Evolutionary conservation across 2,113 vertebrate species (phyloP).

Genomic region (Semnopithecus entellus): DNA sequence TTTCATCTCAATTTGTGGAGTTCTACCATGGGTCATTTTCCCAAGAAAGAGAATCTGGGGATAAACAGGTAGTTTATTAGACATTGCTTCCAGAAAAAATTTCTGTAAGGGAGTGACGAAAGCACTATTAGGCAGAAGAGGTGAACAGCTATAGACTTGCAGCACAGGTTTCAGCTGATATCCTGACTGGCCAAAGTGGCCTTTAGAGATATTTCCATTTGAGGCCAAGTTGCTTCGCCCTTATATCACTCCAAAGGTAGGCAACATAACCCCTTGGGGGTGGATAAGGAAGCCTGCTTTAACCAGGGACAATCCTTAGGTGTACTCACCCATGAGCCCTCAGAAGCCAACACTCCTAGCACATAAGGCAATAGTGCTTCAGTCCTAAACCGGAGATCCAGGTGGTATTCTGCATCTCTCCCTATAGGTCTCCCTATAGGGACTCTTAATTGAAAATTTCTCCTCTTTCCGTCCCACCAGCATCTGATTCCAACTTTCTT

Average conservation of each 20-base stretch:
- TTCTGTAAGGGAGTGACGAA: not conserved
- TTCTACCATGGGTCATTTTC: not conserved
- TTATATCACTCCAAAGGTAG: too few relatives aligned
- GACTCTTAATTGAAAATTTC: not conserved
- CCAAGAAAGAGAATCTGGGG: not conserved
- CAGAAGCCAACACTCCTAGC: fast-evolving
- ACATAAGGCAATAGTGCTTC: not conserved
- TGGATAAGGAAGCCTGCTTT: not conserved
- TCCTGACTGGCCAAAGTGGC: not conserved
- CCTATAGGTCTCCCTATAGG: not conserved
- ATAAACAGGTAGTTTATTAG: fast-evolving
- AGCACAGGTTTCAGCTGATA: not conserved
- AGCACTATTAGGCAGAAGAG: not conserved
- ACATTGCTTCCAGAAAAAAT: not conserved
- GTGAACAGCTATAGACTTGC: not conserved
- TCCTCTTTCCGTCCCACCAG: not conserved
- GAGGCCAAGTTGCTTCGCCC: fast-evolving
- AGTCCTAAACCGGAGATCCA: not conserved
- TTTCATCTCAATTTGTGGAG: not conserved
- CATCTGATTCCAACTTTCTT: not conserved
- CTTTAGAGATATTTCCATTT: not conserved
- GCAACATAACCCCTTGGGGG: not conserved
- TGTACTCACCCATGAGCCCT: not conserved
- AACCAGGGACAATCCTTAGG: not conserved
- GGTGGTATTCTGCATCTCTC: not conserved